Percentiles rank a stretch among this genome's conserved stretches.
Conservation (phyloP, 2,797 vertebrate species). For the Monodelphis domestica region DNA sequence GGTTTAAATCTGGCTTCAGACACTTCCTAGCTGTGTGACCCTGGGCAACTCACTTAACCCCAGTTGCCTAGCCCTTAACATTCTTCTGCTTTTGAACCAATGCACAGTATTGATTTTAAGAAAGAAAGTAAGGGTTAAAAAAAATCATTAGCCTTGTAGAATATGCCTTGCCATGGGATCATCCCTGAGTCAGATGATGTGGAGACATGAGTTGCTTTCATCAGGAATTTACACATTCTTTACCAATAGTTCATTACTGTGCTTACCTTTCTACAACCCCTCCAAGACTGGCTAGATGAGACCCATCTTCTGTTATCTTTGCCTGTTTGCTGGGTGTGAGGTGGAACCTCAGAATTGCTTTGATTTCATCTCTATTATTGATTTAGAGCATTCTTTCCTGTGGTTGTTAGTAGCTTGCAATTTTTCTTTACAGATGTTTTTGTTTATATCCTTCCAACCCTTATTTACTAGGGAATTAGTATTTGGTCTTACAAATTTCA, state of each 20-base stretch:
- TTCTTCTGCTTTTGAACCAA: too few species aligned
- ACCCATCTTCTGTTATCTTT: background rate
- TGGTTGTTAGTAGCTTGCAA: background rate
- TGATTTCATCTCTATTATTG: background rate
- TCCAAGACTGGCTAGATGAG: background rate
- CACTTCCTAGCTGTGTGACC: too few species aligned
- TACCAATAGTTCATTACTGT: background rate
- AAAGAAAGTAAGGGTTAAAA: too few species aligned
- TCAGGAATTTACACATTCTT: background rate
- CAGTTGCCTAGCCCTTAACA: too few species aligned
- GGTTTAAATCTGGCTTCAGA: too few species aligned
- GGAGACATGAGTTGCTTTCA: background rate
- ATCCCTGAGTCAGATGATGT: background rate
- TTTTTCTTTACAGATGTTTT: background rate
- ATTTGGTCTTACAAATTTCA: background rate
- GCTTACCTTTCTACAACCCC: background rate
- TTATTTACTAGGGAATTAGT: background rate
- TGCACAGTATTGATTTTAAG: too few species aligned
- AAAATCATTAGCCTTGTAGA: background rate
- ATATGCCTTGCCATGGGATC: background rate
- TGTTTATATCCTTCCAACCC: background rate
- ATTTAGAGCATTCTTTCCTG: background rate
- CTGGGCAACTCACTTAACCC: too few species aligned
- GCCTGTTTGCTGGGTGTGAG: background rate
- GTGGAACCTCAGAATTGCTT: too few species aligned